Base-by-base conservation (phyloP, 1,140 invertebrate species). In the Apis cerana region DNA sequence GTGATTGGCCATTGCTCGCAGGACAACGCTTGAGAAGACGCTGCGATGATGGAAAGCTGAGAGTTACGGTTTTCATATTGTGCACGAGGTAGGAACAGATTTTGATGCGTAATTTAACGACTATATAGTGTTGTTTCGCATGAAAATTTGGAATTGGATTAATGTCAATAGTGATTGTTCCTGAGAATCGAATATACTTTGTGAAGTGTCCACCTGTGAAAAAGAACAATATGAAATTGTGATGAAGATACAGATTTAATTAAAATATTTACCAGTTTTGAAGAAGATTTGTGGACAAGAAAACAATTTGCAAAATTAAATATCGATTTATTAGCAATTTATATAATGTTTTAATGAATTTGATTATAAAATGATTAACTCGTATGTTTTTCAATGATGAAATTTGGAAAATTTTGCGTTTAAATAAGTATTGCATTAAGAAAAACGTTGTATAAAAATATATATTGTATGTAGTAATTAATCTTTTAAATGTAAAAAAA, bases 11-110 rank as follows among this genome's bases (percentile, higher is more conserved):
- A 58, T 50, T 17, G 21, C 33, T 33, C 43, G 33, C 71, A 21
- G 7, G 59, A 75, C 71, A 65, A 86, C 72, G 68, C n/a, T 68
- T 11, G 33, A 43, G 13, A 43, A 43, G 64, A 87, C 77, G 59
- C 68, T 59, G 23, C 80, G 78, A 91, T 84, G 85, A 90, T 70
- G 89, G 78, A 80, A 80, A 91, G 89, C 89, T 91, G 91, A 91
- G 90, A 90, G 81, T 43, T 80, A 81, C 80, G 52, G 58, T 84
- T 76, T 17, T 27, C 59, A 27, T 58, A 64, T 79, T 52, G 65
- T 82, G 81, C 68, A 81, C 68, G 83, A 90, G 87, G 89, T 90
- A 87, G 48, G 76, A 52, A 13, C 50, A 74, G 17, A 43, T 62
- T 72, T 17, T 13, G 48, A n/a, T 12, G 23, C 21, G 67, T 19